These are phyloP conservation scores for Achroia grisella DNA, from an alignment of 1,140 invertebrate genomes.

Conservation along the genomic window DNA sequence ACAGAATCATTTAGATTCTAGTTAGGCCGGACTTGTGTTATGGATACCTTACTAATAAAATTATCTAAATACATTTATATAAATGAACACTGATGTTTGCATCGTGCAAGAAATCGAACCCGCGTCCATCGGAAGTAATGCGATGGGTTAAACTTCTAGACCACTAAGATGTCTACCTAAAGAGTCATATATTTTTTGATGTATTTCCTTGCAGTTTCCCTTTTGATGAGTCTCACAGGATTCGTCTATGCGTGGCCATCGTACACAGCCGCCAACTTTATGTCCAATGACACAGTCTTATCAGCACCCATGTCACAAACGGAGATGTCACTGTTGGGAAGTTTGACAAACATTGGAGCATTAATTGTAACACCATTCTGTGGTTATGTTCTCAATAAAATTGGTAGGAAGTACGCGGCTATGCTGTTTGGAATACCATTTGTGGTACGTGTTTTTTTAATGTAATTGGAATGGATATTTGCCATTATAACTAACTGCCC, in stretches of 20 bases:
- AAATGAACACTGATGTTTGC: no score
- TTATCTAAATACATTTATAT: no score
- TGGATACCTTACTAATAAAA: no score
- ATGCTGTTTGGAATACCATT: slow-evolving; percentile 50
- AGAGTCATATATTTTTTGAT: no score
- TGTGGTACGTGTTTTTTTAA: slow-evolving; percentile 23
- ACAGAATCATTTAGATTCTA: no score
- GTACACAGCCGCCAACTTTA: slow-evolving; percentile 38
- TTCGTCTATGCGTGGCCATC: slow-evolving; percentile 56
- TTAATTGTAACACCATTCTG: slow-evolving; percentile 41
- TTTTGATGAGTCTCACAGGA: slow-evolving; percentile 31
- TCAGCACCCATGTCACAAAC: slow-evolving; percentile 31
- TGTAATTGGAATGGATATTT: no score
- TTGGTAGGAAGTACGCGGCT: slow-evolving; percentile 47
- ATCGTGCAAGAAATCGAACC: no score
- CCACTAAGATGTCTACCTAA: no score
- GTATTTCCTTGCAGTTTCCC: slow-evolving; percentile 35
- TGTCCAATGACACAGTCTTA: slow-evolving; percentile 38
- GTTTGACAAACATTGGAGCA: slow-evolving; percentile 43
- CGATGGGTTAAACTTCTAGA: no score
- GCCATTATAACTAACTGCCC: no score
- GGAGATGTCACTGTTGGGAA: slow-evolving; percentile 42
- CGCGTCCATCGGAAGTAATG: no score
- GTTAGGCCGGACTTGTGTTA: no score
- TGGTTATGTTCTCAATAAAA: slow-evolving; percentile 32